phyloP scores from a whole-genome alignment of 1,140 invertebrate species.

The Nilaparvata lugens region DNA sequence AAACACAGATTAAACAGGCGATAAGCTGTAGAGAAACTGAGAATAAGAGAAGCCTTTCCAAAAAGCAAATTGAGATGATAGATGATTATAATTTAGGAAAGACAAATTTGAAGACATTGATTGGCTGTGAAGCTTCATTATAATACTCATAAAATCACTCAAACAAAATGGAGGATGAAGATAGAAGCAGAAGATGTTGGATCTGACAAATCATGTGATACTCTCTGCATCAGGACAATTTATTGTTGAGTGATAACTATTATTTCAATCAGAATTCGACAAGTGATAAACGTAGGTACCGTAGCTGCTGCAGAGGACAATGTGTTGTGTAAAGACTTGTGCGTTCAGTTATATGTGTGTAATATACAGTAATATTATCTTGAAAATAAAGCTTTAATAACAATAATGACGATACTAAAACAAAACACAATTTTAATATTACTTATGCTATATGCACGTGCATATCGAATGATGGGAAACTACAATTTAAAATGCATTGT shows the following conservation, averaged over 20 bases:
- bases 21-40: not conserved
- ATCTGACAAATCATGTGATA: too few relatives aligned
- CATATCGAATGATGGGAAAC: not conserved
- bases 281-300: too few relatives aligned
- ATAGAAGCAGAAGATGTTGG: too few relatives aligned
- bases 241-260: too few relatives aligned
- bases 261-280: too few relatives aligned
- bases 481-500: not conserved
- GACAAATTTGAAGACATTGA: not conserved
- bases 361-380: not conserved
- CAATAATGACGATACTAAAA: not conserved
- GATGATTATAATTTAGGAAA: not conserved
- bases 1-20: not conserved
- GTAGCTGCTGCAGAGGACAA: too few relatives aligned
- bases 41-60: not conserved
- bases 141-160: not conserved
- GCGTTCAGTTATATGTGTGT: not conserved
- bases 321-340: too few relatives aligned
- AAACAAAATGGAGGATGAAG: too few relatives aligned
- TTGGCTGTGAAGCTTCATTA: not conserved
- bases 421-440: conserved; percentile 4
- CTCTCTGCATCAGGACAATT: too few relatives aligned
- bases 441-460: not conserved
- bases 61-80: not conserved
- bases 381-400: not conserved